phyloP scores from a whole-genome alignment of 2,113 vertebrate species.

The Seriola rivoliana region DNA sequence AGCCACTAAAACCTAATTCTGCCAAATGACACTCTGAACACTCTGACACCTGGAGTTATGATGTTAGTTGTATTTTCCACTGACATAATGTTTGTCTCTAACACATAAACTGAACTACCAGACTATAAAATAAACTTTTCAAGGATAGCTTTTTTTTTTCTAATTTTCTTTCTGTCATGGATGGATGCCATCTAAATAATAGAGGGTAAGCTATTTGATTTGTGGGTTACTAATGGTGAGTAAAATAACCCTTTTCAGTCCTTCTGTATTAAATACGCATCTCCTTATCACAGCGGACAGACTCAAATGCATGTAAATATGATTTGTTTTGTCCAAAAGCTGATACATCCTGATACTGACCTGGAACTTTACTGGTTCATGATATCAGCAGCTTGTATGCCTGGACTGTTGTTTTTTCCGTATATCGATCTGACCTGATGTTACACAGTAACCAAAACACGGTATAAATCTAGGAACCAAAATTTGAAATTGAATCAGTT shows the following conservation, averaged over 20 bases:
- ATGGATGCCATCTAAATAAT: constrained; percentile 1
- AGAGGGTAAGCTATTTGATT: neutral
- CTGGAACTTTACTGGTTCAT: neutral
- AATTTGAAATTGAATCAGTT: neutral
- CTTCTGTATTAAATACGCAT: neutral
- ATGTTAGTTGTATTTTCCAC: neutral
- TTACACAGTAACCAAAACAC: neutral
- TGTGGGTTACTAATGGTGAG: neutral
- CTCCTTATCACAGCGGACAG: neutral
- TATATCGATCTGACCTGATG: neutral
- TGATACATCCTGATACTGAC: neutral
- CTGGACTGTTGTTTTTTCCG: neutral
- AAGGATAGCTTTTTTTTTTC: no score
- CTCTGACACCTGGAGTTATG: neutral
- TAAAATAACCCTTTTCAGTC: constrained; percentile 5
- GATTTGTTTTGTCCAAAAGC: neutral
- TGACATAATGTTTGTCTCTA: neutral
- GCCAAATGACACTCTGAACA: neutral
- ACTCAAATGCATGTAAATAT: neutral
- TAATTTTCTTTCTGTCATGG: no score
- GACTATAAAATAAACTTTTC: neutral
- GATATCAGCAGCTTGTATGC: neutral
- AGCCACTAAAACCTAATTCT: neutral
- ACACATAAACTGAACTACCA: neutral
- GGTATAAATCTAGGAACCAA: neutral